Evolutionary conservation across 2,113 vertebrate species (phyloP), one percentile per base, ranked within the genome.

Genomic region (Mungos mungo): DNA sequence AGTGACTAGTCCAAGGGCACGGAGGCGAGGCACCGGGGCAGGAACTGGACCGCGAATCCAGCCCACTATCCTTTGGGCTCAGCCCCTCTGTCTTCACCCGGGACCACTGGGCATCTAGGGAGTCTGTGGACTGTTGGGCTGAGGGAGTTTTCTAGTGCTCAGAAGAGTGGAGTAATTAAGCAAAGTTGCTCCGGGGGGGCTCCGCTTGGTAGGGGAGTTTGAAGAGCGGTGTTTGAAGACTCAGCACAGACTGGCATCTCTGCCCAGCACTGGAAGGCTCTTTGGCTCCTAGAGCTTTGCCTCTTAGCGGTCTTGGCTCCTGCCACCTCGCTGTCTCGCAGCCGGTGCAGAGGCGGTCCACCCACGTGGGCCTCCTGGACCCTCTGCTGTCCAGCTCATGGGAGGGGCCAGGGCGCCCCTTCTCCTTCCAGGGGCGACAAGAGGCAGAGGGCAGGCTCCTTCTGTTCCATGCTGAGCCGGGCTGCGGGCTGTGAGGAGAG

Each of bases 141-240:
- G 97, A 98, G 96, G 98, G 97, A 83, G 27, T 92, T 98, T 98
- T 96, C 88, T 81, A 97, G 90, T 91, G 95, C 96, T 98, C 96
- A 23, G 94, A 92, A 98, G 97, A 98, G 97, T 93, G 96, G 96
- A 96, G 98, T 99, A 98, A 99, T 99, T 99, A 99, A 98, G 97
- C 97, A 97, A 98, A 98, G 96, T 97, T 98, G 98, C 98, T 98
- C 90, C 97, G 98, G 98, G 98, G 93, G 93, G 94, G 88, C 85
- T 98, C 98, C 95, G 91, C 89, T 95, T 92, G 95, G 97, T n/a
- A 38, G 79, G 72, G 90, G 90, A 41, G 41, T 41, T 41, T 41
- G 41, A 41, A 0, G 82, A 2, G 31, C 65, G 88, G 57, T 25
- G 21, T 91, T 31, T 71, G 93, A 98, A 95, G 97, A 92, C 29